phyloP scores from a whole-genome alignment of 2,888 invertebrate genomes.

The Leptopterna dolabrata region DNA sequence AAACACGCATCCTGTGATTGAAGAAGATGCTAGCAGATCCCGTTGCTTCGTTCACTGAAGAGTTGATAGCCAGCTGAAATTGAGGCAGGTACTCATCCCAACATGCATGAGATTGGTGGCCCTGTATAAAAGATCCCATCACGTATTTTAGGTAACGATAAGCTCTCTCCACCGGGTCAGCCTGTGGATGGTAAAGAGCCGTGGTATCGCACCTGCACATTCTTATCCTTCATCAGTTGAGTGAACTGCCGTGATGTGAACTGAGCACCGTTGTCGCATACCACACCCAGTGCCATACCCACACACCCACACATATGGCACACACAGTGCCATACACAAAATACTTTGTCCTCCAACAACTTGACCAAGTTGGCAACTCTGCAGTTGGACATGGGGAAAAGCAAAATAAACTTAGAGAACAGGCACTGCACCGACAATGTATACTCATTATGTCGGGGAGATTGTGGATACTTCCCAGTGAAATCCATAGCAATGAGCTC shows the following conservation, averaged over 20 bases:
- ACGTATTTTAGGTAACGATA: constrained; percentile 62
- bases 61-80: constrained; percentile 60
- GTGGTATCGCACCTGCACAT: constrained; percentile 46
- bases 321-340: constrained; percentile 59
- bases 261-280: constrained; percentile 62
- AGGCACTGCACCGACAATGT: constrained; percentile 61
- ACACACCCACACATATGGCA: no score
- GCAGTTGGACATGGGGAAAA: constrained; percentile 51
- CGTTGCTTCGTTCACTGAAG: constrained; percentile 56
- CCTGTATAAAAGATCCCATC: constrained; percentile 59
- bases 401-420: constrained; percentile 63
- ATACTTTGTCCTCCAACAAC: constrained; percentile 51
- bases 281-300: constrained; percentile 60
- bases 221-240: constrained; percentile 45
- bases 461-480: background rate
- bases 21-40: background rate
- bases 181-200: constrained; percentile 62
- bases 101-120: background rate
- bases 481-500: constrained; percentile 43
- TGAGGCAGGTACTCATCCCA: constrained; percentile 60
- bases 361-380: background rate
- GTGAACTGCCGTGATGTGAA: constrained; percentile 56
- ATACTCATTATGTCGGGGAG: background rate
- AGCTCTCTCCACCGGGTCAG: constrained; percentile 62
- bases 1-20: background rate